Evolutionary conservation across 2,888 invertebrate genomes (phyloP), one percentile per base, ranked within the genome.

Genomic region (Philereme transversata): DNA sequence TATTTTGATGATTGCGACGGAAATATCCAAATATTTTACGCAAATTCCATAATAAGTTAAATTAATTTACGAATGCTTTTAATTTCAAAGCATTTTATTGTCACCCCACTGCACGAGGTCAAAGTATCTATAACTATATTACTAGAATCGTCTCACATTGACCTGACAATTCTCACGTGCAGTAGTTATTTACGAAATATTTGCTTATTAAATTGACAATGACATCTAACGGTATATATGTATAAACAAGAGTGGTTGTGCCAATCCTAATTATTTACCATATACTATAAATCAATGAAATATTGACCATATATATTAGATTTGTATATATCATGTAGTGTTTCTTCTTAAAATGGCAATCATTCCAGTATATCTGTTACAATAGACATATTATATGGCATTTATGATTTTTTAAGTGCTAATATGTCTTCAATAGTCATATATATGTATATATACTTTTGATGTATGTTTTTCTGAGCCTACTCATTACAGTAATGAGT

Each of bases 161-260:
- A 35, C 34, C 33, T 48, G 58, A 8, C 49, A 56, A 45, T 52
- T 59, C 35, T 52, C 62, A 52, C 55, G 40, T 62, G 10, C 43
- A 38, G 8, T 52, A 9, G 46, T 41, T 22, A 54, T 50, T 54
- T 60, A 46, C 50, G 58, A 59, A 63, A 63, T 59, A 49, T 63
- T 59, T 59, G 49, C 45, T 7, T 35, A 44, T 40, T 11, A 9
- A 38, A 48, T 59, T 46, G 55, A 55, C 55, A 55, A 56, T 51
- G 45, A 43, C 36, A 44, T 45, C n/a, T 51, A 51, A 57, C 51
- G n/a, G 34, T n/a, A 45, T 49, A 56, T 10, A 51, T 22, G n/a
- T n/a, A n/a, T 47, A 51, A 54, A 53, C 11, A 47, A 35, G 5
- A 44, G 5, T 45, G 40, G 45, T 50, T 51, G 36, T 5, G 11